Conservation (phyloP, 2,113 vertebrate genomes). For the Neotoma lepida region DNA sequence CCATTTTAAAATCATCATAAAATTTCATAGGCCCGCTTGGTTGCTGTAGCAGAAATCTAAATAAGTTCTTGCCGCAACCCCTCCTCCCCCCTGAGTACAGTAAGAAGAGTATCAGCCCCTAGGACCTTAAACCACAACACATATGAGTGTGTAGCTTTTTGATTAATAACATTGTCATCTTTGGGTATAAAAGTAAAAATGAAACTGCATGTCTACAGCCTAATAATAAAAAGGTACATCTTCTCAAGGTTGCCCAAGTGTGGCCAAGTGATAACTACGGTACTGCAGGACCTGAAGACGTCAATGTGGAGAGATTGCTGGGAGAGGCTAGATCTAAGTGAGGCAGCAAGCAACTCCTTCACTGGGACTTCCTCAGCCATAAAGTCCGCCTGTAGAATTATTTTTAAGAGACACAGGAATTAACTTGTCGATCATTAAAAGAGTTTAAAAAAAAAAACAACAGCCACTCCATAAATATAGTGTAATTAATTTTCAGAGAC, state of each 20-base stretch:
- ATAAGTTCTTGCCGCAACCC: not conserved
- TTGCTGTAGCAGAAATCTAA: not conserved
- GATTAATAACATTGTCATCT: not conserved
- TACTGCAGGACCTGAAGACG: not conserved
- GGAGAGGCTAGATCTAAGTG: constrained; percentile 5
- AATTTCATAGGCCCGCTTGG: constrained; percentile 38
- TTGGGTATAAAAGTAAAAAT: constrained; percentile 31
- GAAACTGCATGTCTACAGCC: constrained; percentile 37
- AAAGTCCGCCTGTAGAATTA: constrained; percentile 4
- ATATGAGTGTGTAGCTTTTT: not conserved
- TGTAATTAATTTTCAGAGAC: constrained; percentile 35
- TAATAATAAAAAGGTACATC: constrained; percentile 35
- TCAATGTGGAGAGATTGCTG: not conserved
- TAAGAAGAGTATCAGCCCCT: not conserved
- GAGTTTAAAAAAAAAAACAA: not conserved
- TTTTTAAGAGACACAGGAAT: constrained; percentile 40
- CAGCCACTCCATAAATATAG: constrained; percentile 15
- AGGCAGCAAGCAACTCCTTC: constrained; percentile 17
- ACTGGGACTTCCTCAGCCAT: constrained; percentile 20
- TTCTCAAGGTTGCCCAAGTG: not conserved
- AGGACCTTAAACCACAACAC: not conserved
- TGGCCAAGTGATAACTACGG: not conserved
- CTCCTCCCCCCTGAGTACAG: not conserved
- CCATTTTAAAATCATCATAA: constrained; percentile 34
- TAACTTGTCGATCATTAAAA: constrained; percentile 12